Percentiles rank a stretch among this genome's conserved stretches.
Conservation (phyloP, 2,113 vertebrate species). For the Antigone vipio region DNA sequence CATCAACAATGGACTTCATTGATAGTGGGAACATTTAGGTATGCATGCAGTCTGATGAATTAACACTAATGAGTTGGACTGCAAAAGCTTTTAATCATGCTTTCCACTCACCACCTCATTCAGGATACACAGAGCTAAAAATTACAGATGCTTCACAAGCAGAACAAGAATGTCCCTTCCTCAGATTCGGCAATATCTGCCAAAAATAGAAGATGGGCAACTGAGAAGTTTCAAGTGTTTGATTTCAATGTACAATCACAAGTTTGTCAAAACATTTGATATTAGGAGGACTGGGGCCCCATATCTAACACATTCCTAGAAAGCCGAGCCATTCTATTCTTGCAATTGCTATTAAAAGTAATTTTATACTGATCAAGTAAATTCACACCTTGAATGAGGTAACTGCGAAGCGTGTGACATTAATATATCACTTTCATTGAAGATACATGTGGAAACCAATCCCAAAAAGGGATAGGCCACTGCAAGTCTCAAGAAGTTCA, state of each 20-base stretch:
- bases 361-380: background rate
- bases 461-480: background rate
- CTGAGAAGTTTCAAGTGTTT: background rate
- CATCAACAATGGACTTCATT: background rate
- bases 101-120: background rate
- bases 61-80: background rate
- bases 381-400: background rate
- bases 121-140: background rate
- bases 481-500: background rate
- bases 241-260: background rate
- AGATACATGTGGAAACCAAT: background rate
- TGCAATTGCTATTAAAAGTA: background rate
- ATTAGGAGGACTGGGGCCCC: background rate
- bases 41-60: background rate
- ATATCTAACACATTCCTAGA: background rate
- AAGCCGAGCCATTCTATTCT: background rate
- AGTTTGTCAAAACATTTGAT: background rate
- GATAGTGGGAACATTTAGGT: background rate
- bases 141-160: background rate
- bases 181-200: rapidly evolving
- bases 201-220: background rate
- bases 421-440: background rate
- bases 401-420: background rate
- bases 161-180: background rate
- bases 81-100: background rate